phyloP scores from a whole-genome alignment of 2,888 invertebrate species.

The Theodoxus fluviatilis region DNA sequence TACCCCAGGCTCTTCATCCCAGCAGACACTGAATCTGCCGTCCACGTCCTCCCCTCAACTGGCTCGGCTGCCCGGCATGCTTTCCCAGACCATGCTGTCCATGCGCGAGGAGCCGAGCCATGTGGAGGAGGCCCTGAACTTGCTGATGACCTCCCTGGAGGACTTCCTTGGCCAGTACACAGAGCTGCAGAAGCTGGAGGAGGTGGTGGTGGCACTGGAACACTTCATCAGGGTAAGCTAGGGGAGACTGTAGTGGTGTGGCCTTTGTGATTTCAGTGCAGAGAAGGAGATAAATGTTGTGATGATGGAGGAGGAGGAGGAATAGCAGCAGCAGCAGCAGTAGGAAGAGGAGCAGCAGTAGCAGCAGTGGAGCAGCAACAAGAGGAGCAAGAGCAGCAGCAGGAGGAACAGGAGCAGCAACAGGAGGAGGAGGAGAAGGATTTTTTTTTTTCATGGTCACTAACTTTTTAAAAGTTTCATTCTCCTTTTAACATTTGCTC shows the following conservation, averaged over 20 bases:
- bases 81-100: conserved; percentile 32
- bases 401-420: no score
- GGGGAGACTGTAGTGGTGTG: no score
- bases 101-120: conserved; percentile 42
- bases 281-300: no score
- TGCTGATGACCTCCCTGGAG: conserved; percentile 61
- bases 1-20: conserved; percentile 22
- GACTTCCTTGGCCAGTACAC: conserved; percentile 67
- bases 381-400: no score
- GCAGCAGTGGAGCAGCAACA: no score
- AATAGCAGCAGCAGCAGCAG: no score
- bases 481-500: no score
- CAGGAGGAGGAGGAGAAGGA: no score
- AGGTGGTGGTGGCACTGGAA: conserved; percentile 61
- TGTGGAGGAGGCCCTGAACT: conserved; percentile 62
- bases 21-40: conserved; percentile 6
- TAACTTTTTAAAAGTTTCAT: no score
- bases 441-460: no score
- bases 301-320: no score
- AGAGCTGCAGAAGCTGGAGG: conserved; percentile 65
- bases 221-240: conserved; percentile 61
- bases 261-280: neutral
- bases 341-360: no score
- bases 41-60: conserved; percentile 7
- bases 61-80: conserved; percentile 28